Evolutionary conservation across 2,113 vertebrate species (phyloP).

Genomic region (Pituophis catenifer): DNA sequence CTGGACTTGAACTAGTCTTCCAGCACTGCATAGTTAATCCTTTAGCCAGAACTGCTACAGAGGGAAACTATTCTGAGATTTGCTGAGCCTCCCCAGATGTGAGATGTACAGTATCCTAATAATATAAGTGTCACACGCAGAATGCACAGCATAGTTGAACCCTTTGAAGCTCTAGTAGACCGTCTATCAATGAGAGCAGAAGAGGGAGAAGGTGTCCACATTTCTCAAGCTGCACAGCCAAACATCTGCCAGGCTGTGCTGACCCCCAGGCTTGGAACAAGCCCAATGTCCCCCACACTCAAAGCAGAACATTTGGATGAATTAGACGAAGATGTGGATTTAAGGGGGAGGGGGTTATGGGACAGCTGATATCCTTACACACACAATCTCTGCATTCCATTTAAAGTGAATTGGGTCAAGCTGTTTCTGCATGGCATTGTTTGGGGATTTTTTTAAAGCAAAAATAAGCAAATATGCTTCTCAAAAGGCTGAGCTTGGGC

Average conservation of each 20-base stretch:
- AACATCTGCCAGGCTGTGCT: background rate
- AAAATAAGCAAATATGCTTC: background rate
- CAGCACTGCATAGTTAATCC: background rate
- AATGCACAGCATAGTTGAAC: background rate
- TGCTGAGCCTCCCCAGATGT: background rate
- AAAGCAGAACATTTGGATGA: background rate
- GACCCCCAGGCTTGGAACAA: background rate
- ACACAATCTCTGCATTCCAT: background rate
- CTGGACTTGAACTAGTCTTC: background rate
- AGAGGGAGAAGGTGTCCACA: background rate
- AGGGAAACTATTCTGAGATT: background rate
- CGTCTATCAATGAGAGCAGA: background rate
- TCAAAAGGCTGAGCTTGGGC: background rate
- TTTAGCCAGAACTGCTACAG: background rate
- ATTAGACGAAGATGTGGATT: background rate
- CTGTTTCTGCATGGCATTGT: background rate
- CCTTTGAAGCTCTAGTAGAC: background rate
- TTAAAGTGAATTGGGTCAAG: background rate
- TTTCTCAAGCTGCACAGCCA: background rate
- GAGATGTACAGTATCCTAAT: background rate
- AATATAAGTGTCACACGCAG: background rate
- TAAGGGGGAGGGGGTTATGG: background rate
- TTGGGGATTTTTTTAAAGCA: background rate
- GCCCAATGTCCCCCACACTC: background rate
- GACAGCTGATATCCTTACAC: background rate